These are phyloP conservation scores for Phymorhynchus buccinoides DNA, from an alignment of 1,140 invertebrate genomes.

Conservation along the genomic window DNA sequence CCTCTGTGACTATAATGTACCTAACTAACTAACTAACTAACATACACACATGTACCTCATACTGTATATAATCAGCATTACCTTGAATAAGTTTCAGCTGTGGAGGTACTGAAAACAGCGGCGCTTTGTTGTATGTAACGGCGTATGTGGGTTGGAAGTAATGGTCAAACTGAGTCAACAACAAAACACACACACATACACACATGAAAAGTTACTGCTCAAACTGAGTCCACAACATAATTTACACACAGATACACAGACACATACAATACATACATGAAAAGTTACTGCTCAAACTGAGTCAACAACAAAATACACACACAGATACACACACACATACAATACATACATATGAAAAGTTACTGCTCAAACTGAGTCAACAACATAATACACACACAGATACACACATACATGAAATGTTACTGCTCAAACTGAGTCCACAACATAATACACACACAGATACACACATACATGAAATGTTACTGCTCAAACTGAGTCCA, in stretches of 20 bases:
- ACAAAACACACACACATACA: neutral
- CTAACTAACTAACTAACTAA: no score
- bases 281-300: neutral
- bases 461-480: neutral
- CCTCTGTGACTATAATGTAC: no score
- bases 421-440: neutral
- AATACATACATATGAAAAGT: constrained; percentile 36
- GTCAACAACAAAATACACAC: constrained; percentile 13
- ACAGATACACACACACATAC: neutral
- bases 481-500: neutral
- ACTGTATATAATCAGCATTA: constrained; percentile 41
- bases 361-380: constrained; percentile 64
- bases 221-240: neutral
- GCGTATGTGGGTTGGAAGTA: constrained; percentile 65
- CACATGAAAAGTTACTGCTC: neutral
- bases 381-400: constrained; percentile 14
- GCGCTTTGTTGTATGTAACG: constrained; percentile 55
- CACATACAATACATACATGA: neutral
- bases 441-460: no score
- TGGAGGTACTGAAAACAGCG: constrained; percentile 54
- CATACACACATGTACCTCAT: neutral
- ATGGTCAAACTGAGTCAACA: constrained; percentile 61
- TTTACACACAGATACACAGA: neutral
- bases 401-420: neutral
- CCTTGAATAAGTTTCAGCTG: constrained; percentile 64